These are phyloP conservation scores for Contarinia nasturtii DNA, from an alignment of 1,140 invertebrate species.

Conservation along the genomic window DNA sequence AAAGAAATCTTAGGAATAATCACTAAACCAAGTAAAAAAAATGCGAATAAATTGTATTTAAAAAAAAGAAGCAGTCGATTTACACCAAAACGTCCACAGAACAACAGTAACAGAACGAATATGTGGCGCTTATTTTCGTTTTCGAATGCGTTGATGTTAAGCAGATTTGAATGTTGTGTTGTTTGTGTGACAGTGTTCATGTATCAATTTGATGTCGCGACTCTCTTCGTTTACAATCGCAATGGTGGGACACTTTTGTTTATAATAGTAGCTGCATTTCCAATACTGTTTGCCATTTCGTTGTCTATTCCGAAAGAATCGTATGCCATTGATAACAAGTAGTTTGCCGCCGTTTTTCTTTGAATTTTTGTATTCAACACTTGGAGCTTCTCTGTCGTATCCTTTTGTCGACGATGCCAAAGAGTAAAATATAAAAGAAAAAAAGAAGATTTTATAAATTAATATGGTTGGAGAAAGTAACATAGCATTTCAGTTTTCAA, in stretches of 20 bases:
- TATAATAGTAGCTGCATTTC: conserved; percentile 24
- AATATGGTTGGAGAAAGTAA: too few relatives aligned
- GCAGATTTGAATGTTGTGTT: too few relatives aligned
- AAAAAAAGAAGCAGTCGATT: too few relatives aligned
- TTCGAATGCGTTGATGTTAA: background rate
- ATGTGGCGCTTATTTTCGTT: background rate
- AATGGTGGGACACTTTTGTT: conserved; percentile 21
- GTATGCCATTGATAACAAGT: conserved; percentile 22
- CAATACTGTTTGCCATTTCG: conserved; percentile 21
- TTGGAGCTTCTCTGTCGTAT: conserved; percentile 10
- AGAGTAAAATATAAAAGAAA: too few relatives aligned
- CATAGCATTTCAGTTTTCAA: too few relatives aligned
- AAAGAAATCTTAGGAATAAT: too few relatives aligned
- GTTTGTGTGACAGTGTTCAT: conserved; percentile 15
- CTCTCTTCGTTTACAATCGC: conserved; percentile 20
- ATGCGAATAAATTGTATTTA: too few relatives aligned
- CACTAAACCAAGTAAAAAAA: too few relatives aligned
- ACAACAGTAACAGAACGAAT: background rate
- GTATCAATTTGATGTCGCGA: conserved; percentile 16
- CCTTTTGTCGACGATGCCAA: too few relatives aligned
- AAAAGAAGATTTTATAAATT: too few relatives aligned
- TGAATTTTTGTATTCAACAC: conserved; percentile 20
- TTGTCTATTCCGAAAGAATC: conserved; percentile 22
- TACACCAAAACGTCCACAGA: too few relatives aligned
- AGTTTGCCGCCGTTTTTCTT: conserved; percentile 23